phyloP scores from a whole-genome alignment of 1,140 invertebrate genomes.

The Drosophila nikananu region DNA sequence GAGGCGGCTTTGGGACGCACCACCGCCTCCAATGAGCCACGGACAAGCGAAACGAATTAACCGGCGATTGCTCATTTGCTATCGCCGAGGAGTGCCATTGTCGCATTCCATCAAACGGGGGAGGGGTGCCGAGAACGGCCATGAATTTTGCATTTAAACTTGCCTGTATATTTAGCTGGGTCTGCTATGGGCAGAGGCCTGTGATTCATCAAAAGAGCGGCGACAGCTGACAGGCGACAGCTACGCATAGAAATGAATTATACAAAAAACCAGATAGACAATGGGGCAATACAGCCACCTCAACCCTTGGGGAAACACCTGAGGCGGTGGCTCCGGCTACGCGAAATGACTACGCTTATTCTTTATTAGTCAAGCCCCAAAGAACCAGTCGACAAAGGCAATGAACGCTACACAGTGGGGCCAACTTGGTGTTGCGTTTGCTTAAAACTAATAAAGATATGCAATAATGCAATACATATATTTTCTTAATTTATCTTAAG shows the following conservation, averaged over 20 bases:
- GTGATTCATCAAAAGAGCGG: conserved; percentile 80
- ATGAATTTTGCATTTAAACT: conserved; percentile 78
- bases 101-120: conserved; percentile 61
- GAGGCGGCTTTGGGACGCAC: conserved; percentile 42
- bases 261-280: conserved; percentile 65
- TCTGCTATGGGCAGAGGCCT: conserved; percentile 60
- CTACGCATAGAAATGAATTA: conserved; percentile 80
- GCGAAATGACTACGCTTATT: conserved; percentile 66
- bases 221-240: conserved; percentile 76
- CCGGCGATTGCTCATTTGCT: conserved; percentile 57
- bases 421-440: background rate
- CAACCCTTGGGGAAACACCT: conserved; percentile 70
- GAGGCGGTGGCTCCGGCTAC: conserved; percentile 46
- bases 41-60: conserved; percentile 28
- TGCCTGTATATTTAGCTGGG: conserved; percentile 72
- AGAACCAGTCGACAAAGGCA: conserved; percentile 63
- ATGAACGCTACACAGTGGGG: conserved; percentile 35
- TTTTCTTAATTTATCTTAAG: background rate
- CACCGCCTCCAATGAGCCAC: conserved; percentile 1
- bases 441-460: background rate
- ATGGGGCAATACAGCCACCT: conserved; percentile 41
- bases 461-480: background rate
- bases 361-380: conserved; percentile 58
- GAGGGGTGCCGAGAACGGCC: conserved; percentile 42
- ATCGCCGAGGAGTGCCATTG: conserved; percentile 59